Conservation (phyloP, 2,797 vertebrate species). For the Clarias fuscus region DNA sequence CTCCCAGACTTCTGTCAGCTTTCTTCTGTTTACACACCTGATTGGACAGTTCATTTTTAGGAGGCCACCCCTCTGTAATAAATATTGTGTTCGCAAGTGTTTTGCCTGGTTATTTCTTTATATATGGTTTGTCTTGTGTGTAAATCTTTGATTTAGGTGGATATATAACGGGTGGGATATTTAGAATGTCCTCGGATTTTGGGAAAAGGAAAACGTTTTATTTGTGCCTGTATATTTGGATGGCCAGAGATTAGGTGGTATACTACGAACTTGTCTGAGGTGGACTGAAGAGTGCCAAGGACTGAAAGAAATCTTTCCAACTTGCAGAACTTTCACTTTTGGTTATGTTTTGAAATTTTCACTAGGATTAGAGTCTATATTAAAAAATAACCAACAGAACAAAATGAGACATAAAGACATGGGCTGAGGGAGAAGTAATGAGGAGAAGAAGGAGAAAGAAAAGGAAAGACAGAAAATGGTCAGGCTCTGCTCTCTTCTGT, state of each 20-base stretch:
- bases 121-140: neutral
- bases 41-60: slow-evolving; percentile 53
- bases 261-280: neutral
- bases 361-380: neutral
- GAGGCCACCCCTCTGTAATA: slow-evolving; percentile 52
- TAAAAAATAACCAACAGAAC: neutral
- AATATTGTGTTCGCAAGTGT: slow-evolving; percentile 41
- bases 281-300: neutral
- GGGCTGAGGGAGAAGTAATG: slow-evolving; percentile 5
- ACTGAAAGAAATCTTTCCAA: neutral
- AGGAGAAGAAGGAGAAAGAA: slow-evolving; percentile 10
- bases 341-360: neutral
- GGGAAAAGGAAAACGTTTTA: neutral
- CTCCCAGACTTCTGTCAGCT: slow-evolving; percentile 39
- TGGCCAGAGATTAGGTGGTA: neutral
- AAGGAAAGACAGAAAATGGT: neutral
- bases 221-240: slow-evolving; percentile 12
- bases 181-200: slow-evolving; percentile 8
- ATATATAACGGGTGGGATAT: slow-evolving; percentile 2
- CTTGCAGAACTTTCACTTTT: slow-evolving; percentile 1
- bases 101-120: slow-evolving; percentile 12
- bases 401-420: slow-evolving; percentile 4
- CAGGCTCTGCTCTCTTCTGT: slow-evolving; percentile 8
- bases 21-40: slow-evolving; percentile 39
- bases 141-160: slow-evolving; percentile 10